phyloP scores from a whole-genome alignment of 2,113 vertebrate genomes.

The Tachysurus vachellii region DNA sequence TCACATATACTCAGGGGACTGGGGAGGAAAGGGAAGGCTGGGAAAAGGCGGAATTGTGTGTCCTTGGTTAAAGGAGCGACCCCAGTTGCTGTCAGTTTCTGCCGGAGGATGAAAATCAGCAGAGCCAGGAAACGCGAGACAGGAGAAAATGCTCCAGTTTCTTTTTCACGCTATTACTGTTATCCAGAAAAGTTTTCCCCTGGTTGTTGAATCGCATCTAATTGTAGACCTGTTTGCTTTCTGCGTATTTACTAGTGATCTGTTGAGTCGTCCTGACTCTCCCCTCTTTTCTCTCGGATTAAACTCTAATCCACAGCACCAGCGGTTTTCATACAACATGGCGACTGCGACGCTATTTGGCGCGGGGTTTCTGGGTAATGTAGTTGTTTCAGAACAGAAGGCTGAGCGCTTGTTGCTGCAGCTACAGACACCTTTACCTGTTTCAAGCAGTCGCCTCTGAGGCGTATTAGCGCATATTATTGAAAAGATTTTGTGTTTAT shows the following conservation, averaged over 20 bases:
- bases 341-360: slow-evolving; percentile 46
- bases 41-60: slow-evolving; percentile 50
- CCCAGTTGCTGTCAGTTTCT: slow-evolving; percentile 61
- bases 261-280: slow-evolving; percentile 66
- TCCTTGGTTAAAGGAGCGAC: slow-evolving; percentile 55
- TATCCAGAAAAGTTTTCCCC: neutral
- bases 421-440: neutral
- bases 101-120: slow-evolving; percentile 35
- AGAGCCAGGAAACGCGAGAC: slow-evolving; percentile 31
- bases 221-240: slow-evolving; percentile 55
- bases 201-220: slow-evolving; percentile 48
- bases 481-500: neutral
- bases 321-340: slow-evolving; percentile 78
- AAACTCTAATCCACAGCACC: slow-evolving; percentile 72
- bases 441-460: neutral
- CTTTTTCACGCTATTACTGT: neutral
- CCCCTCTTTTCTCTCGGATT: slow-evolving; percentile 68
- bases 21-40: slow-evolving; percentile 48
- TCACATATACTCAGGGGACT: slow-evolving; percentile 30
- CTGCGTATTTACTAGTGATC: slow-evolving; percentile 56
- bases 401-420: too few species aligned
- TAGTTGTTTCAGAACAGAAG: slow-evolving; percentile 56
- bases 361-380: slow-evolving; percentile 69
- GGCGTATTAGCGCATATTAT: too few species aligned
- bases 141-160: neutral